These are phyloP conservation scores for Anadara kagoshimensis DNA, from an alignment of 1,140 invertebrate species.

Conservation along the genomic window DNA sequence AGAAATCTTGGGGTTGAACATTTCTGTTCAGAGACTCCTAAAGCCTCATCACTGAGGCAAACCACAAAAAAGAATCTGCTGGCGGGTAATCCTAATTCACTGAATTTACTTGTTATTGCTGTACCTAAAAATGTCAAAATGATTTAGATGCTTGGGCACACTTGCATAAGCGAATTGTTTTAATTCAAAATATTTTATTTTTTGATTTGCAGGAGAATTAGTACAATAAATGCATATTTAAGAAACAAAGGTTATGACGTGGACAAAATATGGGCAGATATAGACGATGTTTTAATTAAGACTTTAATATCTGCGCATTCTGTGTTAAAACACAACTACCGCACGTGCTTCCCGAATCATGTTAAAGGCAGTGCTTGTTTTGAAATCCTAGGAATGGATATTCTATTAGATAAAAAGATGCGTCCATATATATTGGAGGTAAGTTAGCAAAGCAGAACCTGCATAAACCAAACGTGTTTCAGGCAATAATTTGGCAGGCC, in stretches of 20 bases:
- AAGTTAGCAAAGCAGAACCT: conserved; percentile 60
- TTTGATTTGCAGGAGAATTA: conserved; percentile 80
- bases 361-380: conserved; percentile 90
- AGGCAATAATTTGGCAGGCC: too few species aligned
- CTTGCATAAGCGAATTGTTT: too few species aligned
- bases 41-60: too few species aligned
- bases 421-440: conserved; percentile 91
- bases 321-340: conserved; percentile 89
- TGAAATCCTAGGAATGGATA: conserved; percentile 91
- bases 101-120: too few species aligned
- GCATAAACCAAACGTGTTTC: too few species aligned
- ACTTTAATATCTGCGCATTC: conserved; percentile 90
- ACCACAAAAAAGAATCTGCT: too few species aligned
- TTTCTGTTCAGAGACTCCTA: too few species aligned
- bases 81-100: too few species aligned
- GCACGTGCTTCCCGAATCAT: conserved; percentile 89
- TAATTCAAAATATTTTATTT: conserved; percentile 6
- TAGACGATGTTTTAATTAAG: conserved; percentile 93
- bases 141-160: too few species aligned
- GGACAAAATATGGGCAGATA: conserved; percentile 83
- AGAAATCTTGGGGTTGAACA: too few species aligned
- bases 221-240: conserved; percentile 86
- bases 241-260: conserved; percentile 82
- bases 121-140: too few species aligned
- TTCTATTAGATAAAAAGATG: conserved; percentile 88